phyloP scores from a whole-genome alignment of 2,888 invertebrate genomes.

The Meandrusa payeni region DNA sequence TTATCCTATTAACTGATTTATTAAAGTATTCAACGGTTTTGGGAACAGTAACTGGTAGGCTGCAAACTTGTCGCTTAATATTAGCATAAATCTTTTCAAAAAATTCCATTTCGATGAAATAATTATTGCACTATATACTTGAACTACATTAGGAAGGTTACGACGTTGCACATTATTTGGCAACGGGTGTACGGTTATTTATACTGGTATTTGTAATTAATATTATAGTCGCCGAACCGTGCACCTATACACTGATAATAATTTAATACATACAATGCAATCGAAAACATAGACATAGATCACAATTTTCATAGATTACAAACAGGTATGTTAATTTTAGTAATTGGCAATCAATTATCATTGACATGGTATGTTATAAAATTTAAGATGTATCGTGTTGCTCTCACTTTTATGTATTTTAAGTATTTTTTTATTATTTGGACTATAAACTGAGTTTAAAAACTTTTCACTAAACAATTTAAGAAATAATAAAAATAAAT shows the following conservation, averaged over 20 bases:
- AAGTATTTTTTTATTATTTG: too few relatives aligned
- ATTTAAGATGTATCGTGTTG: too few relatives aligned
- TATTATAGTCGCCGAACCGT: conserved; percentile 5
- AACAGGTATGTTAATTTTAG: too few relatives aligned
- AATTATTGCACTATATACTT: conserved; percentile 41
- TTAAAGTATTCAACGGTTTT: conserved; percentile 60
- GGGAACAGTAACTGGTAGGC: conserved; percentile 52
- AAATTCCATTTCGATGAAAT: conserved; percentile 56
- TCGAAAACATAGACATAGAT: conserved; percentile 7
- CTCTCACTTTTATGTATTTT: too few relatives aligned
- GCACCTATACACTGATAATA: conserved; percentile 6
- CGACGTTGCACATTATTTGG: conserved; percentile 71
- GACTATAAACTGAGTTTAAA: too few relatives aligned
- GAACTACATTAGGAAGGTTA: conserved; percentile 47
- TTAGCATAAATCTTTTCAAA: conserved; percentile 60
- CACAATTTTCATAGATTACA: too few relatives aligned
- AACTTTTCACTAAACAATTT: too few relatives aligned
- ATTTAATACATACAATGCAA: conserved; percentile 3
- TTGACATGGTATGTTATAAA: too few relatives aligned
- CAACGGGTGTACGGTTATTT: conserved; percentile 56
- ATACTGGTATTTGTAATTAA: conserved; percentile 29
- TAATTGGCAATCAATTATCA: too few relatives aligned
- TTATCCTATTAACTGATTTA: conserved; percentile 60
- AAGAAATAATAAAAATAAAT: too few relatives aligned
- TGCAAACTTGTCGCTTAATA: conserved; percentile 48